Conservation (phyloP, 2,113 vertebrate species). For the Ailuropoda melanoleuca region DNA sequence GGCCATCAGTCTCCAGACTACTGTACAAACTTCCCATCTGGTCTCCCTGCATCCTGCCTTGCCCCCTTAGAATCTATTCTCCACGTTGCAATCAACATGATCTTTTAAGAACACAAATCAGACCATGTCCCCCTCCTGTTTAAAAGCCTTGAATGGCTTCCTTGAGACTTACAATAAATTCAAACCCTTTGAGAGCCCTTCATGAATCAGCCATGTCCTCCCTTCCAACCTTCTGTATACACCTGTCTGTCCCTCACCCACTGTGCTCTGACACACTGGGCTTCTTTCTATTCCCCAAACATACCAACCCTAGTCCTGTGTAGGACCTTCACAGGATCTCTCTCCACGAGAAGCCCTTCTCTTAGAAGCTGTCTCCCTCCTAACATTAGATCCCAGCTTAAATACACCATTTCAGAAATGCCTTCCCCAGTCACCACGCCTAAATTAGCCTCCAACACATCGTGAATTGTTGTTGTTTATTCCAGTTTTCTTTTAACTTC, state of each 20-base stretch:
- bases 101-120: not conserved
- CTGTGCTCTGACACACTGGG: not conserved
- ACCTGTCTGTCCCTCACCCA: not conserved
- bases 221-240: not conserved
- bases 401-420: not conserved
- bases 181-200: not conserved
- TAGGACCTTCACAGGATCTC: not conserved
- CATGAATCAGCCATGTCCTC: not conserved
- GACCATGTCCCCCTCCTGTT: not conserved
- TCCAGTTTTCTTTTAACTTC: conserved; percentile 82
- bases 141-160: not conserved
- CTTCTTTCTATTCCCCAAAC: not conserved
- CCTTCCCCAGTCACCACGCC: not conserved
- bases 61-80: not conserved
- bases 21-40: not conserved
- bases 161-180: not conserved
- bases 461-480: not conserved
- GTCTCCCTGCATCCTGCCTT: not conserved
- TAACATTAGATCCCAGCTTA: not conserved
- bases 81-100: not conserved
- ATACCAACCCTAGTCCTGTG: not conserved
- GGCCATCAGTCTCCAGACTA: not conserved
- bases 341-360: not conserved
- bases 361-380: not conserved
- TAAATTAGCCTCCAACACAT: not conserved